phyloP scores from a whole-genome alignment of 2,888 invertebrate genomes.

The Chirona hameri region DNA sequence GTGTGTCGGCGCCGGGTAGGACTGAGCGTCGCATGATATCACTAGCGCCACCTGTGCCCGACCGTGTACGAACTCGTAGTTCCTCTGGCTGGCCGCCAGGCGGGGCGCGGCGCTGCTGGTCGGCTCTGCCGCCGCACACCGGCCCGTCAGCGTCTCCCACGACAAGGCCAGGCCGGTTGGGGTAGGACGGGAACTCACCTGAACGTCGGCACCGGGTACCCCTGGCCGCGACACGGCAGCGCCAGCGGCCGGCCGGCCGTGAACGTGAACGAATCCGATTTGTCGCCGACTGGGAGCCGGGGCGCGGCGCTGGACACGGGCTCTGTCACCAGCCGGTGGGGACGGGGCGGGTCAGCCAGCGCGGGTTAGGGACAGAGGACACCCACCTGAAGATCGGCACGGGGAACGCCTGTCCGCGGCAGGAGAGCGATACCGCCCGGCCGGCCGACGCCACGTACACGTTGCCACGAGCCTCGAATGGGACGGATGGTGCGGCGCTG shows the following conservation, averaged over 20 bases:
- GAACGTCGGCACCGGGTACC: slow-evolving; percentile 63
- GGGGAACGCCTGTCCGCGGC: slow-evolving; percentile 42
- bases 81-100: neutral
- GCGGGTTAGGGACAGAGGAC: too few species aligned
- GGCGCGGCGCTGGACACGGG: slow-evolving; percentile 43
- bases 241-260: neutral
- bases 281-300: slow-evolving; percentile 45
- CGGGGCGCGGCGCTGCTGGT: slow-evolving; percentile 39
- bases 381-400: slow-evolving; percentile 42
- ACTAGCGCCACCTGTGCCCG: neutral
- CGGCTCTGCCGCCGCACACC: slow-evolving; percentile 35
- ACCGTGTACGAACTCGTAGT: neutral
- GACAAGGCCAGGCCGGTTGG: too few species aligned
- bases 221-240: neutral
- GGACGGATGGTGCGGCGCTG: neutral
- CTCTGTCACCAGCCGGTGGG: too few species aligned
- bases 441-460: neutral
- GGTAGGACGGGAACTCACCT: too few species aligned
- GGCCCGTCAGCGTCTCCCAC: too few species aligned
- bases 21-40: neutral
- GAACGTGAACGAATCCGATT: slow-evolving; percentile 42
- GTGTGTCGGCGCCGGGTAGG: neutral
- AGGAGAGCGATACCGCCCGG: slow-evolving; percentile 39
- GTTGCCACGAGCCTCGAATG: neutral
- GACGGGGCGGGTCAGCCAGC: too few species aligned